Base-by-base conservation (phyloP, 2,797 vertebrate species). In the Channallabes apus region DNA sequence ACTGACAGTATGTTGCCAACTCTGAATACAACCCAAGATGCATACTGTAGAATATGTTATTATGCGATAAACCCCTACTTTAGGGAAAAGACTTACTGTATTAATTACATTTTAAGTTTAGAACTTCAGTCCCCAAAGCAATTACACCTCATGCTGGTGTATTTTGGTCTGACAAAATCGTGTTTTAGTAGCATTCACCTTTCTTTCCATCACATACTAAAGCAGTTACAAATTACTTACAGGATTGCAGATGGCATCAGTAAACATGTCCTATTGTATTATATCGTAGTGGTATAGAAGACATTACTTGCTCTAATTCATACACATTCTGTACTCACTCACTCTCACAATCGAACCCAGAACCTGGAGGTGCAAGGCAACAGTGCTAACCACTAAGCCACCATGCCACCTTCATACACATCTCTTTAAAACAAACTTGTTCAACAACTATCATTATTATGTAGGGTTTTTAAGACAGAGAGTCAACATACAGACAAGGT, bases 401-500 rank as follows among this genome's bases (percentile, higher is more conserved):
- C 11, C 3, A 32, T 32, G 46, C 11, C 46, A 51, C 46, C 46
- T 80, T 79, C 15, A 82, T 59, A 38, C 8, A 69, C 65, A 77
- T 67, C 64, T 27, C 51, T 79, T 27, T 68, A 79, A 68, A 86
- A 59, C 41, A 59, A 46, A 83, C 41, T 83, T 85, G 83, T 65
- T 84, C 67, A 88, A 24, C 3, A 76, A 67, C 38, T 51, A 84
- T 92, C 92, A 92, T 92, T 88, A 77, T 92, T 90, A 91, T 87
- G 80, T 88, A 88, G 91, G 90, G 91, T 91, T 91, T 91, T 91
- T 32, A 92, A 94, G 91, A 91, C 90, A 87, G 89, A 91, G 92
- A 93, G 91, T 92, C 92, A 94, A 93, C 93, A 91, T 90, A 91
- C 93, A 92, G 91, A 91, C 92, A 92, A 91, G 91, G 93, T 93